Evolutionary conservation across 2,888 invertebrate species (phyloP).

Genomic region (Lepas anatifera): DNA sequence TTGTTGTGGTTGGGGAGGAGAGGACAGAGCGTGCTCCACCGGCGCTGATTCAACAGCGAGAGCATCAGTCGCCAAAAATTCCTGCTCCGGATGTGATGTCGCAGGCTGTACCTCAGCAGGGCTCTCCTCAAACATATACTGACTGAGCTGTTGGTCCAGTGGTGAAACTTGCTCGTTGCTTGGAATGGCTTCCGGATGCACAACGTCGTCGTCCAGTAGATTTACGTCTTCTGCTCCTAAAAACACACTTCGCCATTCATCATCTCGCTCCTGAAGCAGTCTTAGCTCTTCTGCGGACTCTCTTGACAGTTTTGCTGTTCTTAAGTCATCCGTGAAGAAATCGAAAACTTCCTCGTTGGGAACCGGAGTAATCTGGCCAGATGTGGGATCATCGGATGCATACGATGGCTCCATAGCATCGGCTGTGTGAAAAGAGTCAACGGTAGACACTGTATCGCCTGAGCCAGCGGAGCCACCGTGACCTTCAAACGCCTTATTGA

Average conservation of each 20-base stretch:
- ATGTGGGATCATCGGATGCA: neutral
- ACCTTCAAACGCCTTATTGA: neutral
- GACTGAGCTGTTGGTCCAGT: neutral
- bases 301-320: too few species aligned
- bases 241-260: neutral
- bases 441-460: neutral
- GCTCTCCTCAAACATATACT: neutral
- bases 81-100: neutral
- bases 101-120: too few species aligned
- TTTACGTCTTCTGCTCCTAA: neutral
- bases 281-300: too few species aligned
- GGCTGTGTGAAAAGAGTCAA: conserved; percentile 5
- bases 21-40: neutral
- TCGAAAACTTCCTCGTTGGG: neutral
- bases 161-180: too few species aligned
- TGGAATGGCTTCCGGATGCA: too few species aligned
- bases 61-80: neutral
- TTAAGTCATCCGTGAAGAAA: neutral
- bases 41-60: neutral
- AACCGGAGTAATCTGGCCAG: conserved; percentile 1
- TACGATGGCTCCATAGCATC: neutral
- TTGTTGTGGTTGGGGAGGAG: neutral
- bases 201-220: neutral
- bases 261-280: neutral
- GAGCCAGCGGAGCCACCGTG: neutral